Percentiles rank a stretch among this genome's conserved stretches.
Evolutionary conservation across 2,888 invertebrate genomes (phyloP).

Genomic region (Callosobruchus maculatus): DNA sequence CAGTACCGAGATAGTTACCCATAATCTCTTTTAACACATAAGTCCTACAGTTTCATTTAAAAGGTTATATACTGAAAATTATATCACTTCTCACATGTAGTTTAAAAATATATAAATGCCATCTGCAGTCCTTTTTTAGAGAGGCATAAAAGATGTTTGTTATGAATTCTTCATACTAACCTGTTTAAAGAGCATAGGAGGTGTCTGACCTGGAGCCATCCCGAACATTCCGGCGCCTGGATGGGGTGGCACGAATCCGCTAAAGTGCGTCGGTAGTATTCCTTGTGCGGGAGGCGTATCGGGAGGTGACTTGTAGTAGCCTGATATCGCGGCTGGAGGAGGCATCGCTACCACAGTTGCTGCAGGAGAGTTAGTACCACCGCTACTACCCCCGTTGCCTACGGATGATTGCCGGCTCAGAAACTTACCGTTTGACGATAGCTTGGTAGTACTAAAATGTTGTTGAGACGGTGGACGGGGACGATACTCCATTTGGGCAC

Average conservation of each 20-base stretch:
- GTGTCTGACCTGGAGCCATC: neutral
- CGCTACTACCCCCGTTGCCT: slow-evolving; percentile 31
- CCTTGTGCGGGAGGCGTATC: slow-evolving; percentile 43
- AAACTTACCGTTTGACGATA: neutral
- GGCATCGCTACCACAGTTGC: slow-evolving; percentile 42
- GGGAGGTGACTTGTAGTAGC: slow-evolving; percentile 41
- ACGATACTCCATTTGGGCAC: neutral
- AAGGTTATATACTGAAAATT: no score
- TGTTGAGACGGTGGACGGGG: neutral
- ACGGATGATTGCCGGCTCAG: slow-evolving; percentile 6
- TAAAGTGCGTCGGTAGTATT: slow-evolving; percentile 34
- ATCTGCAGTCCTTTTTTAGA: no score
- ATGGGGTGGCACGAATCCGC: slow-evolving; percentile 17
- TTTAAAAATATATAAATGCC: no score
- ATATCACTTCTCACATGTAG: no score
- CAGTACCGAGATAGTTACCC: no score
- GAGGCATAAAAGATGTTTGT: no score
- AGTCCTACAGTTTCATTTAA: no score
- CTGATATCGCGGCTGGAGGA: slow-evolving; percentile 10
- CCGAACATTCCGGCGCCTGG: neutral
- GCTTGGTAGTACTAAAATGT: neutral
- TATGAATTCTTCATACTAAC: slow-evolving; percentile 30
- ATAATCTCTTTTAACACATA: no score
- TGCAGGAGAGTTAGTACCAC: slow-evolving; percentile 47
- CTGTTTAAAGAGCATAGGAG: slow-evolving; percentile 41